A percentile compares a stretch with the other conserved stretches of the same genome.
phyloP scores from a whole-genome alignment of 2,797 vertebrate species.

The Halcyon badia region DNA sequence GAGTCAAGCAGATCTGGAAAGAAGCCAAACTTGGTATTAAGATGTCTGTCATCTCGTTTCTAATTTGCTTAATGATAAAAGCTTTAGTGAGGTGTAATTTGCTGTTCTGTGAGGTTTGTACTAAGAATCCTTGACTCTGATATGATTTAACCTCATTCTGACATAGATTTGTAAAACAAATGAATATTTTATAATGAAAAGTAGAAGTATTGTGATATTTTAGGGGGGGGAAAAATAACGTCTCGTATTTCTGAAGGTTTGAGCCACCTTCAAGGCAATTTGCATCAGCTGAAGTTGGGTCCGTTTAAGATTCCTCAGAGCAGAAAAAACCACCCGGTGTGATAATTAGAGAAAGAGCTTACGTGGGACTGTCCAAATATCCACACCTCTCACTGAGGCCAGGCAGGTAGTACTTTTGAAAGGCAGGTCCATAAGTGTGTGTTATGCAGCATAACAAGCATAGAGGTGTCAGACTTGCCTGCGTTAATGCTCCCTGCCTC shows the following conservation, averaged over 20 bases:
- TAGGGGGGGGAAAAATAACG: rapidly evolving
- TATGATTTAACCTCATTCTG: constrained; percentile 28
- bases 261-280: not conserved
- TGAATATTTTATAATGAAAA: constrained; percentile 17
- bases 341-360: not conserved
- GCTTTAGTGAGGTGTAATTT: not conserved
- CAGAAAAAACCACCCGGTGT: not conserved
- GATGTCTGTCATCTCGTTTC: not conserved
- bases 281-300: not conserved
- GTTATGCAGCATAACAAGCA: not conserved
- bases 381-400: not conserved
- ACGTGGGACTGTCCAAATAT: rapidly evolving
- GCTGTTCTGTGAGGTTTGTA: not conserved
- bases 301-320: not conserved
- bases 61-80: not conserved
- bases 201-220: not conserved
- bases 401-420: not conserved
- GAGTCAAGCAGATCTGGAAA: not conserved
- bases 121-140: not conserved
- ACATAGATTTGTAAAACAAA: constrained; percentile 10
- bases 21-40: not conserved
- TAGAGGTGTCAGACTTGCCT: not conserved
- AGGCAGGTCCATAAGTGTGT: not conserved
- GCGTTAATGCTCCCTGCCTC: not conserved
- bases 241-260: not conserved